Conservation (phyloP, 2,113 vertebrate genomes). For the Myotis lucifugus region DNA sequence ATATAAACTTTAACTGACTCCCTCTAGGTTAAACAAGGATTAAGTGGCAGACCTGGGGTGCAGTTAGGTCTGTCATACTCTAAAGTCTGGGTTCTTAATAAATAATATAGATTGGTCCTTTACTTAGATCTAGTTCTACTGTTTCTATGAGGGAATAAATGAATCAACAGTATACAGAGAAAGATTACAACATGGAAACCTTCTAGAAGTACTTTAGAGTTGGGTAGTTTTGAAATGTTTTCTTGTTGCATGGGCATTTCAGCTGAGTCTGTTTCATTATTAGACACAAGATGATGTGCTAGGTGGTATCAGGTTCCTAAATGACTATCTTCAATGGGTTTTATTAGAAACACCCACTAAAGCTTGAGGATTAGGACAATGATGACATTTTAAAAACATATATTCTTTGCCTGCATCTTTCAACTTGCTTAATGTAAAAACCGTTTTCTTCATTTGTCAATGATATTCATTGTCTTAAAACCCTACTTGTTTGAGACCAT, state of each 20-base stretch:
- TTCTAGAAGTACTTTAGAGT: background rate
- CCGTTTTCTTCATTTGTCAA: background rate
- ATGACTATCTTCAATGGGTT: background rate
- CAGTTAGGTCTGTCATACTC: background rate
- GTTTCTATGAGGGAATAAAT: background rate
- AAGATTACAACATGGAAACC: background rate
- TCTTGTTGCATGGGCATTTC: background rate
- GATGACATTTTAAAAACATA: background rate
- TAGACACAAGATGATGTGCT: background rate
- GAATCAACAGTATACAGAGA: background rate
- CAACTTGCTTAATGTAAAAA: background rate
- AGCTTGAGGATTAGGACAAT: background rate
- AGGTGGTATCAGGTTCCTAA: background rate
- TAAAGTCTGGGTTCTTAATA: background rate
- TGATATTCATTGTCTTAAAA: background rate
- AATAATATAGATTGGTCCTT: background rate
- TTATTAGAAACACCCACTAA: background rate
- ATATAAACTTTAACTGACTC: background rate
- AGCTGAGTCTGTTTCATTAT: background rate
- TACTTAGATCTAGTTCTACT: background rate
- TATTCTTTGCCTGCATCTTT: slow-evolving; percentile 28
- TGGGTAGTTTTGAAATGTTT: background rate
- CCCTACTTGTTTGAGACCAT: background rate
- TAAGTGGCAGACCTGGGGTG: background rate
- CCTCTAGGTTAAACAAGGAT: background rate